A percentile compares a stretch with the other conserved stretches of the same genome.
These are phyloP conservation scores for Trematomus loennbergii DNA, from an alignment of 2,113 vertebrate genomes.

Conservation along the genomic window DNA sequence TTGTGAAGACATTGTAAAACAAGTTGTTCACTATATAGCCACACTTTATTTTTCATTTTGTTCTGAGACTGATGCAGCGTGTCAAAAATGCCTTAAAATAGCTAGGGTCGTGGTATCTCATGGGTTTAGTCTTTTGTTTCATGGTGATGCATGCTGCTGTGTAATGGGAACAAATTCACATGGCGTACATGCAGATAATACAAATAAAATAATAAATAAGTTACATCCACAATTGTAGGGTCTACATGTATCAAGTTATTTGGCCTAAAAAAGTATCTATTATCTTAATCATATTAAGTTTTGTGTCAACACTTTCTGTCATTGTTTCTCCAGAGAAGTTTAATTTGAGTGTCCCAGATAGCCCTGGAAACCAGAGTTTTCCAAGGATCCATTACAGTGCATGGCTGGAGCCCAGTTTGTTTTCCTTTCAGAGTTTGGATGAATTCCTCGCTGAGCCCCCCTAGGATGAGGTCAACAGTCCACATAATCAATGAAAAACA, in stretches of 20 bases:
- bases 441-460: slow-evolving; percentile 46
- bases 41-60: background rate
- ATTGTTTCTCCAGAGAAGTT: slow-evolving; percentile 50
- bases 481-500: slow-evolving; percentile 41
- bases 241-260: background rate
- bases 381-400: slow-evolving; percentile 65
- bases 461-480: slow-evolving; percentile 42
- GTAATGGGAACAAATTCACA: background rate
- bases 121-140: background rate
- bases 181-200: too few relatives aligned
- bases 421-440: slow-evolving; percentile 61
- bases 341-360: slow-evolving; percentile 45
- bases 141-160: background rate
- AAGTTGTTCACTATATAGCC: background rate
- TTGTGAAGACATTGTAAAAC: background rate
- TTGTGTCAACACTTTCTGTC: slow-evolving; percentile 61
- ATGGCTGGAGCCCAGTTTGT: slow-evolving; percentile 58
- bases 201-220: background rate
- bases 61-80: background rate
- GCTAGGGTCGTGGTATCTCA: background rate
- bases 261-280: slow-evolving; percentile 35
- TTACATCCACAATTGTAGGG: background rate
- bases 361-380: slow-evolving; percentile 49
- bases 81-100: background rate
- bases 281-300: slow-evolving; percentile 42